A percentile compares a stretch with the other conserved stretches of the same genome.
These are phyloP conservation scores for Pseudachorutes palmiensis DNA, from an alignment of 1,140 invertebrate genomes.

Conservation along the genomic window DNA sequence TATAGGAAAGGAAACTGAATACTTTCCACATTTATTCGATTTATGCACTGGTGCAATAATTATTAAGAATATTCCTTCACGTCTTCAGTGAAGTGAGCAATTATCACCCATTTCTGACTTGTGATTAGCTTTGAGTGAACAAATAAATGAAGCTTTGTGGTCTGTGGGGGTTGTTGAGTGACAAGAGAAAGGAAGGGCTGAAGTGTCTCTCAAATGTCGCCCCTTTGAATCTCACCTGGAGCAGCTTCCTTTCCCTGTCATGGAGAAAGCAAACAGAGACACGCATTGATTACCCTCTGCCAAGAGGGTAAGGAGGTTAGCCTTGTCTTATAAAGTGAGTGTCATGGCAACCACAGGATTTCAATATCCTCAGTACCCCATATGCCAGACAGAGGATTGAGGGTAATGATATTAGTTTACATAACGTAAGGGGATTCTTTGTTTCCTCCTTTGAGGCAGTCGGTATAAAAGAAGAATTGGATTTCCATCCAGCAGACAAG, in stretches of 20 bases:
- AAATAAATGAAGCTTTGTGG: conserved; percentile 10
- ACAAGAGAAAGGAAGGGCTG: conserved; percentile 32
- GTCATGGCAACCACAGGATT: neutral
- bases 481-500: neutral
- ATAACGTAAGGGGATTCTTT: neutral
- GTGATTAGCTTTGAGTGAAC: too few relatives aligned
- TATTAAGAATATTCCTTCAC: too few relatives aligned
- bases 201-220: conserved; percentile 19
- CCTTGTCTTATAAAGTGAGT: neutral
- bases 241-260: too few relatives aligned
- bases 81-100: too few relatives aligned
- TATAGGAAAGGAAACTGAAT: too few relatives aligned
- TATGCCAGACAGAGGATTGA: neutral
- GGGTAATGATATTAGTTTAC: conserved; percentile 10
- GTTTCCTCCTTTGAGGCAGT: neutral
- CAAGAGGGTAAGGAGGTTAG: neutral
- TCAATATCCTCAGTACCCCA: neutral
- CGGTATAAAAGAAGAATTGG: neutral
- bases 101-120: too few relatives aligned
- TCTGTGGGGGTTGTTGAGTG: conserved; percentile 13
- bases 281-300: conserved; percentile 10
- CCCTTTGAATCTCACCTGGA: conserved; percentile 36
- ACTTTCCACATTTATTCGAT: too few relatives aligned
- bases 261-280: conserved; percentile 35
- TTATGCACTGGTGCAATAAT: too few relatives aligned